Evolutionary conservation across 1,140 invertebrate genomes (phyloP).

Genomic region (Drosophila ogumai): DNA sequence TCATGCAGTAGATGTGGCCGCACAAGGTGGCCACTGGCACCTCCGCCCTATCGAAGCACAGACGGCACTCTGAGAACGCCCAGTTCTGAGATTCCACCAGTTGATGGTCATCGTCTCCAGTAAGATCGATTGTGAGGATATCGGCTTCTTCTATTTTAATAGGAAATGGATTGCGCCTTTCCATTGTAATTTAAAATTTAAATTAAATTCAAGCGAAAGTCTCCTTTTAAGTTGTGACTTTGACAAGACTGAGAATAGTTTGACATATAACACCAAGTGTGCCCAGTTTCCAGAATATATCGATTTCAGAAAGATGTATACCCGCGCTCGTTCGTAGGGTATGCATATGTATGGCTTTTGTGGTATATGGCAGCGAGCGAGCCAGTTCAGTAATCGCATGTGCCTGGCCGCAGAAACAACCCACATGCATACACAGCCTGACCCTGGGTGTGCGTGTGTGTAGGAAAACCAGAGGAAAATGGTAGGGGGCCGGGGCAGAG

Average conservation of each 20-base stretch:
- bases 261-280: too few species aligned
- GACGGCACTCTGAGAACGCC: neutral
- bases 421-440: conserved; percentile 43
- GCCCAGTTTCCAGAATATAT: too few species aligned
- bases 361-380: conserved; percentile 47
- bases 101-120: neutral
- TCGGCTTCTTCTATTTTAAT: neutral
- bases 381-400: conserved; percentile 71
- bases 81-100: accelerated
- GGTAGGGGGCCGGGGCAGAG: conserved; percentile 17
- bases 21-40: neutral
- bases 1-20: neutral
- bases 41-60: neutral
- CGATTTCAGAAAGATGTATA: neutral
- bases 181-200: neutral
- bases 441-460: conserved; percentile 23
- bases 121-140: neutral
- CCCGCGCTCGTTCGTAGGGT: conserved; percentile 2
- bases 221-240: neutral
- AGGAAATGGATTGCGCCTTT: too few species aligned
- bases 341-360: conserved; percentile 42
- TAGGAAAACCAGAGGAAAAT: conserved; percentile 5
- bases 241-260: neutral
- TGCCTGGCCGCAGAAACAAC: conserved; percentile 68
- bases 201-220: neutral